Evolutionary conservation across 2,113 vertebrate genomes (phyloP), one percentile per base, ranked within the genome.

Genomic region (Elephantulus edwardii): DNA sequence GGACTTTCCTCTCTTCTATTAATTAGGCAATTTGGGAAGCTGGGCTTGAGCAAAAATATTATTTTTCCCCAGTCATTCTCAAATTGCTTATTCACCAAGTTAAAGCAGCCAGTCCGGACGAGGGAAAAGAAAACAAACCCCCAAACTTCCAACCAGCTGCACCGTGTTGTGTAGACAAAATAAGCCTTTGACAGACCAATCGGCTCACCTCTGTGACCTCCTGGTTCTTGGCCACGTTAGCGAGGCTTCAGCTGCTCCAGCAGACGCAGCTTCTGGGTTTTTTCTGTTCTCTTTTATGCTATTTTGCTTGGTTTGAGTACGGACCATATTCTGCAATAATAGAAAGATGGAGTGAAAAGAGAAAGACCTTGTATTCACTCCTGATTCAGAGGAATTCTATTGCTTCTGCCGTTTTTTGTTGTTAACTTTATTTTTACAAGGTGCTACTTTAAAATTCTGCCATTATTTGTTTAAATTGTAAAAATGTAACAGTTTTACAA

Each of bases 1-100:
- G 54, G 50, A 28, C 58, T 52, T 30, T 12, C 70, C 38, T 79
- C 42, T 13, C 44, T 56, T 83, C 77, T 77, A 14, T 79, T 89
- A 91, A 94, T 38, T 66, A 78, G 88, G 75, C 91, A 72, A 60
- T 91, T 91, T 80, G 95, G 91, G 91, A 91, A 72, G 89, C 78
- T 30, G 58, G 93, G 79, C 79, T 89, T 46, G 82, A 92, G 78
- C 46, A 14, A 89, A 94, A 91, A 90, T 93, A 91, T 91, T 85
- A 48, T 93, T 96, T 95, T 85, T 70, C 77, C 89, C 79, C 64
- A 79, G 85, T 92, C 82, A 71, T 94, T 92, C 95, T 96, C 96
- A 79, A 88, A 88, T 92, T 72, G 94, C 95, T 85, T 76, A 77
- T 86, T 80, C 90, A 33, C 91, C 75, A 30, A 79, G 82, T 74